Percentiles rank a stretch among this genome's conserved stretches.
Evolutionary conservation across 2,888 invertebrate genomes (phyloP).

Genomic region (Lasioglossum pauxillum): DNA sequence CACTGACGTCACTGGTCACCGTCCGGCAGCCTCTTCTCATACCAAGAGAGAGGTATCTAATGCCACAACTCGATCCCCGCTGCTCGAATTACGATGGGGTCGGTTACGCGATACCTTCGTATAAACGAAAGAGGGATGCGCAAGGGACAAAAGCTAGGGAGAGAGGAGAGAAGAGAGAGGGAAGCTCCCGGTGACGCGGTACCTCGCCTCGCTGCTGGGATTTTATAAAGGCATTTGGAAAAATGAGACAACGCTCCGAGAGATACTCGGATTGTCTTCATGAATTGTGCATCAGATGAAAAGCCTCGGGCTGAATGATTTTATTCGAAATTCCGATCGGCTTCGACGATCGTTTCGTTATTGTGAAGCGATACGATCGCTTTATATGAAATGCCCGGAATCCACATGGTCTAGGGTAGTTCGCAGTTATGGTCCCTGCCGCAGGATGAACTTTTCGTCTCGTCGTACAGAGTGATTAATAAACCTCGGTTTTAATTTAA

Average conservation of each 20-base stretch:
- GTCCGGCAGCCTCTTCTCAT: conserved; percentile 49
- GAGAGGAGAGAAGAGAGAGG: conserved; percentile 15
- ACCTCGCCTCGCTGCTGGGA: conserved; percentile 42
- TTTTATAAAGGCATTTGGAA: conserved; percentile 68
- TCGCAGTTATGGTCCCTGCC: not conserved
- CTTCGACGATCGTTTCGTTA: conserved; percentile 56
- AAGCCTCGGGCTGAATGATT: conserved; percentile 54
- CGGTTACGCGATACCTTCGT: conserved; percentile 65
- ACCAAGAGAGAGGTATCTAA: conserved; percentile 52
- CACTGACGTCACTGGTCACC: conserved; percentile 74
- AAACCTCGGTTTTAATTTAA: not conserved
- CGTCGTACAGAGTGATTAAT: not conserved
- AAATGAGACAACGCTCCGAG: conserved; percentile 67
- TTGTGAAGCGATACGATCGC: conserved; percentile 34
- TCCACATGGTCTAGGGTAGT: not conserved
- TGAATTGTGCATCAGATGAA: conserved; percentile 70
- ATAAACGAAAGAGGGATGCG: conserved; percentile 49
- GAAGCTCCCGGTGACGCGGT: conserved; percentile 34
- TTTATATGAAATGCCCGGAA: not conserved
- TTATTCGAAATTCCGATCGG: conserved; percentile 58
- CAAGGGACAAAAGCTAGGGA: conserved; percentile 36
- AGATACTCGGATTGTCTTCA: conserved; percentile 64
- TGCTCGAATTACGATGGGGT: conserved; percentile 67
- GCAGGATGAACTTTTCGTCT: not conserved
- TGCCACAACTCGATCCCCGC: conserved; percentile 67